Base-by-base conservation (phyloP, 2,113 vertebrate species). In the Anarrhichthys ocellatus region DNA sequence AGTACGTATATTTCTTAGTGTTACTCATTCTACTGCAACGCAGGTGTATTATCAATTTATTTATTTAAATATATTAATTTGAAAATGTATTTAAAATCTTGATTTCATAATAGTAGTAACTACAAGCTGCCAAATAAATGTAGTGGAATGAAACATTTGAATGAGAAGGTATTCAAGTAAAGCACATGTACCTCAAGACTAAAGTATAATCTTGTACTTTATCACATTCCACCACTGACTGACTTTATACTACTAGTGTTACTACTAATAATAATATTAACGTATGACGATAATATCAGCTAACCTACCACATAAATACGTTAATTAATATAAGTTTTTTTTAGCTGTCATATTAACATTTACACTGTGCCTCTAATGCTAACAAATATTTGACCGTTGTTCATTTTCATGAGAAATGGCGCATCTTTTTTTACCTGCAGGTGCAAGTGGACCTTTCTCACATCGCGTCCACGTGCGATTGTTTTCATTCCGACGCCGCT, bases 391-490 rank as follows among this genome's bases (percentile, higher is more conserved):
- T n/a, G 14, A 5, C 20, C 14, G 14, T 8, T 29, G 59, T 62
- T 62, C 5, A 66, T 69, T 32, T n/a, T 44, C 11, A 0, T 6
- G 8, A 22, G 14, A 15, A 44, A 24, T 15, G 38, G 3, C 8
- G 52, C 50, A 29, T 40, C 48, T 70, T 56, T 22, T 34, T 8
- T 6, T 22, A 18, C n/a, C n/a, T 18, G 22, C 62, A 58, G 68
- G 61, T 80, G 73, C 88, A 91, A 78, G 85, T 92, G 88, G 15
- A 91, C 83, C 58, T 6, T n/a, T 27, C 44, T 59, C 70, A 38
- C 71, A 40, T 80, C 79, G 1, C 64, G 17, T 90, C 94, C 95
- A 96, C 93, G 95, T 95, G 95, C 82, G 89, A 94, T 93, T 96
- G 94, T 96, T 96, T 94, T 95, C 90, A 92, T 95, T 93, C 91